Conservation (phyloP, 1,140 invertebrate genomes). For the Helicoverpa zea region DNA sequence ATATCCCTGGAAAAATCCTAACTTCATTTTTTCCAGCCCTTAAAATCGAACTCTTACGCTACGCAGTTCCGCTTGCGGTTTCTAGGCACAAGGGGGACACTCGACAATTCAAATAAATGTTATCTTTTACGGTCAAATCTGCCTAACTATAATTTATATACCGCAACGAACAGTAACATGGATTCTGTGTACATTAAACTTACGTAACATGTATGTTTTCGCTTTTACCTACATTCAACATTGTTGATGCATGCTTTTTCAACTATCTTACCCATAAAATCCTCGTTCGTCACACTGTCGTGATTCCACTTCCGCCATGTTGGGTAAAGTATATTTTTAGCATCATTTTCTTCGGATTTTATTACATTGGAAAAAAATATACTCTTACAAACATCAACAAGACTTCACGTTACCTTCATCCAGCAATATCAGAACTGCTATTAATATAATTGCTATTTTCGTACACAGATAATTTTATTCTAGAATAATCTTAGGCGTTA, state of each 20-base stretch:
- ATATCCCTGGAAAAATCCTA: too few relatives aligned
- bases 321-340: conserved; percentile 9
- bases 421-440: not conserved
- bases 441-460: not conserved
- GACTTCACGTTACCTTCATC: not conserved
- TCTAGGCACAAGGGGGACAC: too few relatives aligned
- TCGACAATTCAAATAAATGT: too few relatives aligned
- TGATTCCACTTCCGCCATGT: not conserved
- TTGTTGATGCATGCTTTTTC: conserved; percentile 30
- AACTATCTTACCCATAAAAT: conserved; percentile 47
- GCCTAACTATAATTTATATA: too few relatives aligned
- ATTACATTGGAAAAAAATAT: not conserved
- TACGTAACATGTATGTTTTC: conserved; percentile 45
- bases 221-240: conserved; percentile 33
- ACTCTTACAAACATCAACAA: not conserved
- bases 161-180: not conserved
- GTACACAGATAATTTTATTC: not conserved
- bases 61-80: too few relatives aligned
- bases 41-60: too few relatives aligned
- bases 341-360: conserved; percentile 18
- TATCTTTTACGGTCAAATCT: not conserved
- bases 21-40: too few relatives aligned
- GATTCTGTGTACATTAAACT: conserved; percentile 1
- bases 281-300: conserved; percentile 51
- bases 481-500: not conserved